phyloP scores from a whole-genome alignment of 2,888 invertebrate genomes.

The Hydriomena furcata region DNA sequence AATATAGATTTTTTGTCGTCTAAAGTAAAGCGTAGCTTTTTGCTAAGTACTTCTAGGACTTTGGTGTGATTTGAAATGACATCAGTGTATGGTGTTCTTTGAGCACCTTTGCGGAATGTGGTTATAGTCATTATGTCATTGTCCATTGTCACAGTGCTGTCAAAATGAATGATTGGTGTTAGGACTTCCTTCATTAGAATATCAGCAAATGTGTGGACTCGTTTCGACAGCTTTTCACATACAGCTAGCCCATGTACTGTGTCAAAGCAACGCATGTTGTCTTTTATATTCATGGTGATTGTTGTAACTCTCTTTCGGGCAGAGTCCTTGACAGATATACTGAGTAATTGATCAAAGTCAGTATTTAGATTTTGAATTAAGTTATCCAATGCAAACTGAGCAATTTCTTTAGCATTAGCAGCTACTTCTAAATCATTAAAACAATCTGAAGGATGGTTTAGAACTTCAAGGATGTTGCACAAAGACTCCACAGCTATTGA shows the following conservation, averaged over 20 bases:
- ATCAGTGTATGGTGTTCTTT: conserved; percentile 73
- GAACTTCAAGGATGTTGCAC: conserved; percentile 65
- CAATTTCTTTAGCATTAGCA: conserved; percentile 70
- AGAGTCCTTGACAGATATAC: conserved; percentile 16
- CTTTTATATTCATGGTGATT: conserved; percentile 60
- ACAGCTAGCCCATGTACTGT: conserved; percentile 68
- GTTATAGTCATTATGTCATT: conserved; percentile 58
- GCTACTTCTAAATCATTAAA: conserved; percentile 80
- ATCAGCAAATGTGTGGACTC: conserved; percentile 82
- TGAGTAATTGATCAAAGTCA: conserved; percentile 61
- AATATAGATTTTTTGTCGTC: conserved; percentile 73
- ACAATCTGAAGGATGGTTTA: conserved; percentile 74
- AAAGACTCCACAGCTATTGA: conserved; percentile 78
- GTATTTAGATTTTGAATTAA: conserved; percentile 71
- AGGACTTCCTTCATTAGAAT: conserved; percentile 84
- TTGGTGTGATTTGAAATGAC: conserved; percentile 83
- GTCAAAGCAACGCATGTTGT: conserved; percentile 50
- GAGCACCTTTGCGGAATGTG: conserved; percentile 65
- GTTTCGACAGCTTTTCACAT: conserved; percentile 65
- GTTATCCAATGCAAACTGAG: conserved; percentile 67
- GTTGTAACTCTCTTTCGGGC: conserved; percentile 47
- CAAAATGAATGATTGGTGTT: conserved; percentile 80
- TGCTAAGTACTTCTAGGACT: conserved; percentile 83
- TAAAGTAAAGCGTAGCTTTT: conserved; percentile 79
- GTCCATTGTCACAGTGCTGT: conserved; percentile 67